phyloP scores from a whole-genome alignment of 2,113 vertebrate genomes.

The Ondatra zibethicus region DNA sequence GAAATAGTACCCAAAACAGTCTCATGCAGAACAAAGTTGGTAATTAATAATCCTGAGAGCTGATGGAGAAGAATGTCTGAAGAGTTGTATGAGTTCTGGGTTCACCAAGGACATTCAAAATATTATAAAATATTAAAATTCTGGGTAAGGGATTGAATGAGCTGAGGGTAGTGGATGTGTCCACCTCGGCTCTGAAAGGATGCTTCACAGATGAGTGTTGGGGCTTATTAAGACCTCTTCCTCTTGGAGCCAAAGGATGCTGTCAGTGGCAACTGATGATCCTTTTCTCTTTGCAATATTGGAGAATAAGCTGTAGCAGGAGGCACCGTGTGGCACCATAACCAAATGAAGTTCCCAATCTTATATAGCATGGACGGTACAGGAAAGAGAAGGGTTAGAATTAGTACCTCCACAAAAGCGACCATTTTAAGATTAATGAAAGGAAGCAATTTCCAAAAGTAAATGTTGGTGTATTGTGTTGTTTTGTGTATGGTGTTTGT shows the following conservation, averaged over 20 bases:
- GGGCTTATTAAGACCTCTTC: background rate
- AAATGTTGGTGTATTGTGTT: background rate
- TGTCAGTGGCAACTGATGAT: background rate
- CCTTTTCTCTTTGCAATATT: background rate
- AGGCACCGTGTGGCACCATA: background rate
- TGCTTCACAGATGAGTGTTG: background rate
- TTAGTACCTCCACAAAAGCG: background rate
- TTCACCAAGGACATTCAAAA: background rate
- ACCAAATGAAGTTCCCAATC: background rate
- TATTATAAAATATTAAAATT: background rate
- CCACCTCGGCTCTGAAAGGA: background rate
- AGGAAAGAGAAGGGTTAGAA: background rate
- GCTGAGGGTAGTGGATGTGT: background rate
- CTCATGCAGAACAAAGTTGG: background rate
- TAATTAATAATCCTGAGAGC: background rate
- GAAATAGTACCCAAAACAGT: background rate
- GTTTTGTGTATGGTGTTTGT: background rate
- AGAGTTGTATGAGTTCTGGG: background rate
- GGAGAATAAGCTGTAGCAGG: background rate
- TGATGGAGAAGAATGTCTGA: background rate
- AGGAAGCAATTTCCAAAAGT: background rate
- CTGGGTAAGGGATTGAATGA: too few species aligned
- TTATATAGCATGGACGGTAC: background rate
- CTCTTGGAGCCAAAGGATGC: background rate
- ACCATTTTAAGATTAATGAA: background rate